Base-by-base conservation (phyloP, 2,797 vertebrate genomes). In the Rhinogobio ventralis region DNA sequence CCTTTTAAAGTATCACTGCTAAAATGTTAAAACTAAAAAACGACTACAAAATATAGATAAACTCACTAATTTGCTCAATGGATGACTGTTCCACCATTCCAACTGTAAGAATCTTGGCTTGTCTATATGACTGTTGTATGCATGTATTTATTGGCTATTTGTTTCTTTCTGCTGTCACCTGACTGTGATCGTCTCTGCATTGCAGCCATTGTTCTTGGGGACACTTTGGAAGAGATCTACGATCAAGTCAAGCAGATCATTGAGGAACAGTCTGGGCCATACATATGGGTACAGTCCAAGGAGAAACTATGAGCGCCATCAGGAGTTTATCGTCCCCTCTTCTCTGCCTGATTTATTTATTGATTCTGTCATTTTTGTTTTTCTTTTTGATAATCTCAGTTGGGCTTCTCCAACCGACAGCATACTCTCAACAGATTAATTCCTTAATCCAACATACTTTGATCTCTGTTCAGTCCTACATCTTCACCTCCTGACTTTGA, bases 201-300 rank as follows among this genome's bases (percentile, higher is more conserved):
- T 93, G 39, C 95, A 99, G 98, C 97, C 82, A 95, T 99, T 84
- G 96, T 99, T 49, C 97, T 98, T 93, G 98, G 98, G 71, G 97
- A 99, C 94, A 97, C 97, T 0, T 91, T 99, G 95, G 98, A 99
- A 92, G 98, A 99, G 92, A 97, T 99, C 91, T 99, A 99, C 93
- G 96, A 97, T 78, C 97, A 97, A 91, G 97, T 97, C 89, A 99
- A 99, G 92, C 97, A 97, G 93, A 96, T 98, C 93, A 99, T 99
- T 89, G 97, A 99, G 91, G 98, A 99, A 86, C 98, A 98, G 92
- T 98, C 98, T 71, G 96, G 97, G 82, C 96, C 97, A 78, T 96
- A 94, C 93, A 97, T 99, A 93, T 99, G 98, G 98, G 95, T 99
- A 68, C 96, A 96, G 88, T 97, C 98, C 88, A 99, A 98, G 94